Evolutionary conservation across 2,797 vertebrate genomes (phyloP), one percentile per base, ranked within the genome.

Genomic region (Dendrocincla fuliginosa): DNA sequence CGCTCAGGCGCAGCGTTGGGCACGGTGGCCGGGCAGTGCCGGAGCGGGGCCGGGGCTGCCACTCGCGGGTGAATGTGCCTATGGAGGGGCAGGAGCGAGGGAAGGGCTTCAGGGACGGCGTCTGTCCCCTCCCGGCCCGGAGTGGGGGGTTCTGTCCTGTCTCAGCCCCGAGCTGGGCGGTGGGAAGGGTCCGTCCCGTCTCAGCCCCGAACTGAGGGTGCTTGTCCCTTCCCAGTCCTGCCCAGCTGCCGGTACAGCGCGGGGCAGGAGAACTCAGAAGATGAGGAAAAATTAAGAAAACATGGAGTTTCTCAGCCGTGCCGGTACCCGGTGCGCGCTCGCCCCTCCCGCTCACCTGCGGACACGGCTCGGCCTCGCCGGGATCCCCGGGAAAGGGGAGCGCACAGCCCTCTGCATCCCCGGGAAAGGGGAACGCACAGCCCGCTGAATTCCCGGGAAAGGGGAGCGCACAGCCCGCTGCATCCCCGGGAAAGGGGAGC

Each of bases 21-120:
- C 25, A 1, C 10, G 0, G 35, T 2, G n/a, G 37, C 18, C 0
- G 39, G 69, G 70, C 75, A 76, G 50, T 5, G 0, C 47, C 42
- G 2, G 47, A 1, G 4, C 7, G 1, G 46, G n/a, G 10, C 39
- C 1, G 39, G 39, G 30, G 25, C 9, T 33, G 50, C 50, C 28
- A 27, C 28, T 17, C 52, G 11, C 17, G 53, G 53, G 6, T 13
- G 28, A 46, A 6, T n/a, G 33, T 13, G 37, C 23, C 73, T 0
- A 0, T 2, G 47, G 32, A 16, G 32, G n/a, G 44, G 68, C 52
- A 37, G 50, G 10, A 32, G 5, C 17, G 14, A 42, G 25, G 56
- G 41, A 9, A 41, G 33, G 18, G 5, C 20, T 5, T 0, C 16
- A 47, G 49, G 25, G 27, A 35, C 0, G 57, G 49, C 50, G 13